Evolutionary conservation across 2,113 vertebrate genomes (phyloP), one percentile per base, ranked within the genome.

Genomic region (Pimephales promelas): DNA sequence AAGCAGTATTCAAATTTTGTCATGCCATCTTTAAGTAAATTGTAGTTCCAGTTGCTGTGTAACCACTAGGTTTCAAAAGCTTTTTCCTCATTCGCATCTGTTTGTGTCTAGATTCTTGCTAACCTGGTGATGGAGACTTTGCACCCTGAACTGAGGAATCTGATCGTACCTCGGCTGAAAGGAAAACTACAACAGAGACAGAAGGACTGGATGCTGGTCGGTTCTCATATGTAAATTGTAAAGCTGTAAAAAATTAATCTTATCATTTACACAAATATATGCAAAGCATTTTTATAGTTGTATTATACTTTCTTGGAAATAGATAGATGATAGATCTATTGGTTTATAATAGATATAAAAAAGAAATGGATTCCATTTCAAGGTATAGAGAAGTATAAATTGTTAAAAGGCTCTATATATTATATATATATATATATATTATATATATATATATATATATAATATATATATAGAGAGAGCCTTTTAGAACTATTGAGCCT

Each of bases 101-200:
- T 66, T 14, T 85, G 26, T 75, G 10, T 88, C 13, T 81, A 99
- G 98, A 95, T 99, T 78, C 92, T 99, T 87, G 95, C 95, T 86
- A 99, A 98, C 92, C 93, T 99, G 90, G 97, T 97, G 91, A 98
- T 98, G 97, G 98, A 99, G 90, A 93, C 92, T 28, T 95, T 98
- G 82, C 93, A 95, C 3, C 94, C 96, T 0, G 96, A 97, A 80
- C 93, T 99, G 84, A 91, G 93, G 87, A 94, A 84, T 0, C 85
- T 93, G 87, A 98, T 99, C 1, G 90, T 90, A 1, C 96, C 97
- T 0, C 93, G 95, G 49, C 93, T 99, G 83, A 97, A 96, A 93
- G 97, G 97, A 66, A 98, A 98, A 52, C 89, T 95, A 0, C 94
- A 95, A 18, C 97, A 99, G 76, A 94, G 94, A 20, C 97, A 97